Evolutionary conservation across 2,113 vertebrate genomes (phyloP).

Genomic region (Anarrhichthys ocellatus): DNA sequence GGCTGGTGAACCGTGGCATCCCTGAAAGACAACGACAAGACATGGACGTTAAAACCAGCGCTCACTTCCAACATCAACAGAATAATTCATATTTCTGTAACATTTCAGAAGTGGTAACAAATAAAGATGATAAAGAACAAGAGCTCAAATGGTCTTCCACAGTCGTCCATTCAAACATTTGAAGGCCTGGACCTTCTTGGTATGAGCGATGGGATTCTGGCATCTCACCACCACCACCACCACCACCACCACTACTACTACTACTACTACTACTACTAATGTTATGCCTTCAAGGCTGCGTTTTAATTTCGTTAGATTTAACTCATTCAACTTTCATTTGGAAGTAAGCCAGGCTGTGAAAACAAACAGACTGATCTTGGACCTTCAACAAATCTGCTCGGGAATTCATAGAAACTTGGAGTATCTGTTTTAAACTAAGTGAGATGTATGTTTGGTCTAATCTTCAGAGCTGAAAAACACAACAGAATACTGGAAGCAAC

Average conservation of each 20-base stretch:
- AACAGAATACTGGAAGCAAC: not conserved
- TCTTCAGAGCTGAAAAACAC: not conserved
- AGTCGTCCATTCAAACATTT: not conserved
- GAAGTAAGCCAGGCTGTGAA: not conserved
- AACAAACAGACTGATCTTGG: slow-evolving; percentile 12
- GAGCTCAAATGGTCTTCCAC: not conserved
- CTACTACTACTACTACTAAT: not conserved
- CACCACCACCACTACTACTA: too few relatives aligned
- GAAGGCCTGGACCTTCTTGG: not conserved
- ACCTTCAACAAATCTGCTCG: slow-evolving; percentile 1
- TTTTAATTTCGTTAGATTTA: slow-evolving; percentile 4
- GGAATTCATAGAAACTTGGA: slow-evolving; percentile 11
- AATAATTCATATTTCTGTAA: not conserved
- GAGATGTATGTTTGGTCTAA: slow-evolving; percentile 2
- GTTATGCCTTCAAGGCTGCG: not conserved
- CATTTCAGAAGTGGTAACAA: not conserved
- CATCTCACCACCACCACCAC: too few relatives aligned
- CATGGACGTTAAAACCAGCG: not conserved
- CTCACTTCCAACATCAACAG: slow-evolving; percentile 4
- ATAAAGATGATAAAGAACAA: not conserved
- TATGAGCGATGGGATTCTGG: not conserved
- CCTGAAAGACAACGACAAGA: slow-evolving; percentile 79
- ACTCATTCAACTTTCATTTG: slow-evolving; percentile 1
- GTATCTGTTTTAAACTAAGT: slow-evolving; percentile 1
- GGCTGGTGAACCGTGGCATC: slow-evolving; percentile 90